Base-by-base conservation (phyloP, 53 echinoderm and acorn worm species). In the Luidia sarsii region DNA sequence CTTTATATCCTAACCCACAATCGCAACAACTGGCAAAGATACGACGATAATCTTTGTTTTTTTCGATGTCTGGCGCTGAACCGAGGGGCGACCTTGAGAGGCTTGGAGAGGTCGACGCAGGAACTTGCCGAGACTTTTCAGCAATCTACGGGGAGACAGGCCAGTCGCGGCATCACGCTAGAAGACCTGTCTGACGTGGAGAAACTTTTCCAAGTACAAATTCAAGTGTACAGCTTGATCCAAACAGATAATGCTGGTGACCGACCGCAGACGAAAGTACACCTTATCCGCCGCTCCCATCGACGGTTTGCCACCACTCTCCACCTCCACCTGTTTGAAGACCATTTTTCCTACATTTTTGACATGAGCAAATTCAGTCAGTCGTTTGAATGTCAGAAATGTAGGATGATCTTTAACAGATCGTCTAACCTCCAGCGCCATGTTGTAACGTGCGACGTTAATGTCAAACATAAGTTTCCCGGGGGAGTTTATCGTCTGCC, bases 21-120 rank as follows among this genome's bases (percentile, higher is more conserved):
- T 57, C 34, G 29, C 2, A 20, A 67, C 1, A 77, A 25, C 18
- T 69, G 79, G 3, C 32, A 37, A 35, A 4, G 16, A 30, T 83
- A 68, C 25, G 29, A 48, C 2, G 74, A 75, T n/a, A 68, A 75
- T 19, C 14, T 74, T 9, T 88, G 83, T 11, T 68, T 83, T 14
- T 89, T 80, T 50, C 30, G 53, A 0, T 80, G 80, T 65, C 1
- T 67, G 22, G 67, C 46, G 3, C 43, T 67, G 0, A 15, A 50
- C n/a, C 15, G n/a, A 13, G 6, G 11, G 3, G 50, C 8, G 11
- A 59, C 46, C 34, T n/a, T n/a, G n/a, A 11, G 21, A 9, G 2
- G 21, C 8, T 23, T 79, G 13, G 79, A 79, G 49, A 75, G 57
- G 29, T 45, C 29, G 62, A 62, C 45, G 3, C 0, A 62, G 10